A percentile compares a stretch with the other conserved stretches of the same genome.
phyloP scores from a whole-genome alignment of 2,113 vertebrate species.

The Casuarius casuarius region DNA sequence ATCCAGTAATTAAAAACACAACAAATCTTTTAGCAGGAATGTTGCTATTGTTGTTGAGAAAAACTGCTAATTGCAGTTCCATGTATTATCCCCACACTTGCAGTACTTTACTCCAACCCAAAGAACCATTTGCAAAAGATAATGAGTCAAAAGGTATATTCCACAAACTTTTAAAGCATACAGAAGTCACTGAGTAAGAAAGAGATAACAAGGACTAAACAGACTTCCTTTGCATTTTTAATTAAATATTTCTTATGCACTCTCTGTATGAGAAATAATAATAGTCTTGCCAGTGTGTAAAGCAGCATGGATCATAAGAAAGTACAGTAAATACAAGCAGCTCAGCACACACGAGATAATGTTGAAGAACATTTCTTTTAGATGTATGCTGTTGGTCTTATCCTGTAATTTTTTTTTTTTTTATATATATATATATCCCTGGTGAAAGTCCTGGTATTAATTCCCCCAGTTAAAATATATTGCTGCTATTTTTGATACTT shows the following conservation, averaged over 20 bases:
- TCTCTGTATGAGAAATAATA: background rate
- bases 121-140: background rate
- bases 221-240: background rate
- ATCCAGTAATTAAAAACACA: constrained; percentile 62
- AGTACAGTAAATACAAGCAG: background rate
- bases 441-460: background rate
- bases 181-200: background rate
- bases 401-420: background rate
- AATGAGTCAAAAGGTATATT: background rate
- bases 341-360: background rate
- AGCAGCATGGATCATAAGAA: background rate
- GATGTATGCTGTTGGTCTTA: background rate
- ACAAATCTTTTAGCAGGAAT: constrained; percentile 42
- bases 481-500: background rate
- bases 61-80: background rate
- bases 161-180: background rate
- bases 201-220: background rate
- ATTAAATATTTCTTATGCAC: background rate
- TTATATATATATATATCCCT: background rate
- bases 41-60: background rate
- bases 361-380: background rate
- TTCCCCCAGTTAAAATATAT: background rate
- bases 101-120: background rate
- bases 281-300: background rate
- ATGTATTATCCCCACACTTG: background rate